These are phyloP conservation scores for Hedychridium roseum DNA, from an alignment of 2,888 invertebrate genomes.

Conservation along the genomic window DNA sequence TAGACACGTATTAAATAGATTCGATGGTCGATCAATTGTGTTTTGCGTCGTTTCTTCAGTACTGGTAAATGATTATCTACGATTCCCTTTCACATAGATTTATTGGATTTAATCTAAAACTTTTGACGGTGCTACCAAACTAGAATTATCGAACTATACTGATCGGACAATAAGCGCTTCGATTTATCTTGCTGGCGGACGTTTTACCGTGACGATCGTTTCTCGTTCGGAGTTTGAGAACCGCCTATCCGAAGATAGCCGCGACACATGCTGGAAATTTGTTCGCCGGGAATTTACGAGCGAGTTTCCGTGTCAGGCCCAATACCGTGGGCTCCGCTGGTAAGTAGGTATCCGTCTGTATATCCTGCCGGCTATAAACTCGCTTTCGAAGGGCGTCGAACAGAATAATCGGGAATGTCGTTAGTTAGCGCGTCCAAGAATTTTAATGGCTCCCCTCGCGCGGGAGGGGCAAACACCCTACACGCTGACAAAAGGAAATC, in stretches of 20 bases:
- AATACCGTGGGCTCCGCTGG: constrained; percentile 43
- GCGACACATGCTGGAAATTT: constrained; percentile 53
- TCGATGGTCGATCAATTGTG: too few species aligned
- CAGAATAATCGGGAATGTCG: constrained; percentile 44
- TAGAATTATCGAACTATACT: too few species aligned
- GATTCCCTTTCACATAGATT: too few species aligned
- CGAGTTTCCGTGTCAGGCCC: constrained; percentile 53
- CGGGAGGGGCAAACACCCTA: neutral
- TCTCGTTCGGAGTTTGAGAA: too few species aligned
- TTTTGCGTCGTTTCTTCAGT: too few species aligned
- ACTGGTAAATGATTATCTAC: too few species aligned
- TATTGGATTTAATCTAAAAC: too few species aligned
- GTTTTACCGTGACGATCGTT: too few species aligned
- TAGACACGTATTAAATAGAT: too few species aligned
- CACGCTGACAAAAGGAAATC: neutral
- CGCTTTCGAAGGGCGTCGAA: constrained; percentile 39
- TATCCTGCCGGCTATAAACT: constrained; percentile 45
- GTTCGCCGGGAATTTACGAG: constrained; percentile 55
- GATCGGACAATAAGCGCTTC: too few species aligned
- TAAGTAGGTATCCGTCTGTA: constrained; percentile 45
- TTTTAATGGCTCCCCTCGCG: constrained; percentile 39
- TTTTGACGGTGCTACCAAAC: too few species aligned
- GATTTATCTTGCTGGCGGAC: too few species aligned
- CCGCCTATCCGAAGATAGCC: constrained; percentile 46
- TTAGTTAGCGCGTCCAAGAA: constrained; percentile 45